Base-by-base conservation (phyloP, 2,113 vertebrate genomes). In the Nannobrachium achirus region DNA sequence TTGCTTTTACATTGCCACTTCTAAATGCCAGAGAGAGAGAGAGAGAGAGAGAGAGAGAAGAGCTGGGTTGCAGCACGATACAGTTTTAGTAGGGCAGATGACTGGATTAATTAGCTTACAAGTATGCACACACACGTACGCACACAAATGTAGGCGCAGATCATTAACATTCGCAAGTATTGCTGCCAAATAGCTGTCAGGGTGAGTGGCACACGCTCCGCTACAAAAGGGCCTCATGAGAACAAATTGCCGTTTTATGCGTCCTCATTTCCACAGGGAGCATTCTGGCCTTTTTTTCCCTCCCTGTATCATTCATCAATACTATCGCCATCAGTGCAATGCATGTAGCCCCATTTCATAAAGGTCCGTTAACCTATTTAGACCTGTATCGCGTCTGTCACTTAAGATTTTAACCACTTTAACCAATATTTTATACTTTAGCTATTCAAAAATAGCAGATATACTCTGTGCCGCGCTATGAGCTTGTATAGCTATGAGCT, bases 21-120 rank as follows among this genome's bases (percentile, higher is more conserved):
- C 69, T 73, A 82, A 88, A 86, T 81, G 79, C 86, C 87, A 89
- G 65, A 70, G 78, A n/a, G n/a, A n/a, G n/a, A n/a, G n/a, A n/a
- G n/a, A n/a, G n/a, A n/a, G n/a, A n/a, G n/a, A n/a, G n/a, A n/a
- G n/a, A n/a, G n/a, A n/a, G n/a, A 63, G 49, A 69, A 82, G 85
- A 71, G 60, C 73, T 70, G 56, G 49, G 72, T n/a, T 11, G 61
- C 66, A 57, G 56, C 10, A 48, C 75, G 69, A 83, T 52, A 52
- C n/a, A 74, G 56, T 50, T 61, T 72, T 75, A 78, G 66, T 20
- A 76, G 56, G 72, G 51, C 61, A 44, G 20, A 63, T 33, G 68
- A 71, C 40, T 40, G n/a, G 42, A 11, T 56, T 63, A 81, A 76
- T 81, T 73, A 75, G 55, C 71, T 64, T 74, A 67, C 63, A 69